Evolutionary conservation across 2,888 invertebrate species (phyloP).

Genomic region (Drosophila ochracea): DNA sequence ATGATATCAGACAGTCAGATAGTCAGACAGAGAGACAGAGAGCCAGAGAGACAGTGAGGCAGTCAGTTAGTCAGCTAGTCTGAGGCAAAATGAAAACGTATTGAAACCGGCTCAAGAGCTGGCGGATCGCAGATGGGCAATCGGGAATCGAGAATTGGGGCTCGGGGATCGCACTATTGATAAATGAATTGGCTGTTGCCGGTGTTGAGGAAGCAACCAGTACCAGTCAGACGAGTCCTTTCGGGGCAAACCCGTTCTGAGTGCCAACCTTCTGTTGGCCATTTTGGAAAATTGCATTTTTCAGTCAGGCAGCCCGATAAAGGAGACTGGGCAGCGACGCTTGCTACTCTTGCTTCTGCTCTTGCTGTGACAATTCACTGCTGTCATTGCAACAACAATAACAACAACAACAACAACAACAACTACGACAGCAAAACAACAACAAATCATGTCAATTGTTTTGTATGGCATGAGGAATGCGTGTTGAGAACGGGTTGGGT

Average conservation of each 20-base stretch:
- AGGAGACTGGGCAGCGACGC: conserved; percentile 16
- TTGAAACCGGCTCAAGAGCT: conserved; percentile 53
- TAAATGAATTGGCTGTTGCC: conserved; percentile 69
- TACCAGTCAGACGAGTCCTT: conserved; percentile 47
- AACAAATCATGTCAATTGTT: conserved; percentile 80
- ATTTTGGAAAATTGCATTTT: conserved; percentile 72
- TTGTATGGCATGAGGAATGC: conserved; percentile 81
- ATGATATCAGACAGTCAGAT: conserved; percentile 33
- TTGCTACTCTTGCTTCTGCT: conserved; percentile 33
- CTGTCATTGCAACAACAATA: conserved; percentile 50
- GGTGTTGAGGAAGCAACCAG: conserved; percentile 44
- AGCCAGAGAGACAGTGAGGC: background rate
- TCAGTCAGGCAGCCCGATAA: conserved; percentile 33
- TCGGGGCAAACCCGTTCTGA: conserved; percentile 58
- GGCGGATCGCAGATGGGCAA: conserved; percentile 15
- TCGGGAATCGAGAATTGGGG: conserved; percentile 24
- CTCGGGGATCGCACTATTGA: conserved; percentile 52
- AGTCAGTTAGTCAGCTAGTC: conserved; percentile 12
- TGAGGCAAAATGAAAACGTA: conserved; percentile 55
- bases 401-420: conserved; percentile 56
- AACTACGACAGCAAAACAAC: conserved; percentile 59
- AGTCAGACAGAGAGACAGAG: background rate
- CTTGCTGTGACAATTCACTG: conserved; percentile 65
- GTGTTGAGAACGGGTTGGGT: conserved; percentile 67
- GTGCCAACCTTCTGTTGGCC: conserved; percentile 49